Conservation (phyloP, 2,888 invertebrate genomes). For the Drosophila planitibia region DNA sequence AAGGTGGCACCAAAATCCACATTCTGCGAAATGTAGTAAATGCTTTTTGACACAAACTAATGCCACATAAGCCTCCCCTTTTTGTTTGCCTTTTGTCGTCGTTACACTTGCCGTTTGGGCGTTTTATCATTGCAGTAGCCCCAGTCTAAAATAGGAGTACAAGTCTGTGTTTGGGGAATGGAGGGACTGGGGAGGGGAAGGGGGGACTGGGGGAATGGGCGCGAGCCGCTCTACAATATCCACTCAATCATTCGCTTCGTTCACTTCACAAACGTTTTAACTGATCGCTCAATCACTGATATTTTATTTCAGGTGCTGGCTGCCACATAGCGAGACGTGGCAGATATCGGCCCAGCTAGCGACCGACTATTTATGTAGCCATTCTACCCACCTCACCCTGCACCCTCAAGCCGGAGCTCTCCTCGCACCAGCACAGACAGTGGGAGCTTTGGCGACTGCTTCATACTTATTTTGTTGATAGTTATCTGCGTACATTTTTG, state of each 20-base stretch:
- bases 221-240: conserved; percentile 68
- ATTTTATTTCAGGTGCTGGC: conserved; percentile 47
- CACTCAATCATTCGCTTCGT: conserved; percentile 74
- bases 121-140: conserved; percentile 45
- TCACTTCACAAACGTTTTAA: conserved; percentile 73
- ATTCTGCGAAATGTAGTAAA: conserved; percentile 56
- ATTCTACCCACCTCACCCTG: not conserved
- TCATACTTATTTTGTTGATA: conserved; percentile 44
- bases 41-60: conserved; percentile 73
- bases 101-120: conserved; percentile 50
- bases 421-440: conserved; percentile 2
- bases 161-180: conserved; percentile 12
- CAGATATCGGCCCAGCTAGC: conserved; percentile 37
- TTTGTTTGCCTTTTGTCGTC: conserved; percentile 35
- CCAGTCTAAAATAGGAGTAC: conserved; percentile 7
- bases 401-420: not conserved
- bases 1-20: conserved; percentile 45
- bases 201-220: not conserved
- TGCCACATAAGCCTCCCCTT: conserved; percentile 60
- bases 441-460: conserved; percentile 23
- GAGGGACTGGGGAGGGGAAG: not conserved
- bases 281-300: conserved; percentile 80
- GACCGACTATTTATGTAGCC: conserved; percentile 7
- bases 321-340: conserved; percentile 47
- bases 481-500: conserved; percentile 31